phyloP scores from a whole-genome alignment of 2,113 vertebrate genomes.

The Anhinga anhinga region DNA sequence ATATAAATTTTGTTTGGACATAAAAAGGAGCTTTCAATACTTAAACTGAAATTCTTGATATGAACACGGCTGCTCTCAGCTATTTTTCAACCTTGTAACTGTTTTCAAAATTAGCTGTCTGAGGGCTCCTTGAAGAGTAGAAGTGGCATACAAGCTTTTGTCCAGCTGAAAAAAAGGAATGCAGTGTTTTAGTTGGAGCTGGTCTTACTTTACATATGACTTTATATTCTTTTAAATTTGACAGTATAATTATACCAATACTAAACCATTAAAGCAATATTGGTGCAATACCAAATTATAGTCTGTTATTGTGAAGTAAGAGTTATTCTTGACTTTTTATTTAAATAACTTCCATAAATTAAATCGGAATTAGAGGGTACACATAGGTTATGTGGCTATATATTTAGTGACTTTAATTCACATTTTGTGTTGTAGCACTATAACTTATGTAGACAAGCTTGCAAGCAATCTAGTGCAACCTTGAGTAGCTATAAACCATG shows the following conservation, averaged over 20 bases:
- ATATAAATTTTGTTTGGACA: background rate
- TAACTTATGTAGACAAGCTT: background rate
- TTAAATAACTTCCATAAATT: background rate
- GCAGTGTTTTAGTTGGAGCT: background rate
- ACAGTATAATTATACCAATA: background rate
- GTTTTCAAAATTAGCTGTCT: background rate
- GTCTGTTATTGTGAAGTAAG: background rate
- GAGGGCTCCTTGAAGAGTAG: background rate
- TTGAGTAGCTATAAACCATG: background rate
- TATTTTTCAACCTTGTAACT: background rate
- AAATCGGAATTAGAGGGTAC: background rate
- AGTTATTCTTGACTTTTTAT: background rate
- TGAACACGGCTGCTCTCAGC: accelerated
- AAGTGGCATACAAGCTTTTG: background rate
- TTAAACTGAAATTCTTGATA: background rate
- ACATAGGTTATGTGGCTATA: background rate
- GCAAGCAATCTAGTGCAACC: background rate
- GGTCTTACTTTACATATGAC: background rate
- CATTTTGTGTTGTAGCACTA: background rate
- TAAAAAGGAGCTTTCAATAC: background rate
- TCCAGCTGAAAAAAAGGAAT: background rate
- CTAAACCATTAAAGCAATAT: background rate
- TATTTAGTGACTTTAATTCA: background rate
- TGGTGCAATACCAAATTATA: background rate
- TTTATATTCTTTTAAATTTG: background rate